Evolutionary conservation across 2,888 invertebrate species (phyloP), one percentile per base, ranked within the genome.

Genomic region (Heliconius sara): DNA sequence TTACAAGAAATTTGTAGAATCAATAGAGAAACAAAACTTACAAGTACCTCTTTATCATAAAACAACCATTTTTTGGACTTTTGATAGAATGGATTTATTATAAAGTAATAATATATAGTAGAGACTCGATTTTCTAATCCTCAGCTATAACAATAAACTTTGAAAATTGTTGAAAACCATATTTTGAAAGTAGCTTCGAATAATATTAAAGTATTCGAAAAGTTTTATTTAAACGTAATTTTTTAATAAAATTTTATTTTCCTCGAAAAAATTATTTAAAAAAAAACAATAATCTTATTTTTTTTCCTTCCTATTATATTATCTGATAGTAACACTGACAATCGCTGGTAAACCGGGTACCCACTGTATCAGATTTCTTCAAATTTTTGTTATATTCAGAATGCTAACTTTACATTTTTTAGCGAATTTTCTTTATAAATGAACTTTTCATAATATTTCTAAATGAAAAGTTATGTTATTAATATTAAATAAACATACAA

Each of bases 401-500:
- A 67, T 10, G 67, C 22, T n/a, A n/a, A 60, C 12, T 60, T 60
- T 60, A 60, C n/a, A 12, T n/a, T 9, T n/a, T n/a, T n/a, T 60
- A 10, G 60, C n/a, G 12, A 60, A n/a, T 60, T 22, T 60, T n/a
- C n/a, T 60, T 60, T 60, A 10, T 60, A 60, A 10, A 3, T 52
- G 6, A 52, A 22, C 22, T 52, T 7, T 22, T 52, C 22, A 52
- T 52, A 52, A 52, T 52, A 52, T 57, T 72, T 72, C 7, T 30
- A 52, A 25, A 70, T 47, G 7, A 43, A 16, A 25, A 39, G 19
- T 68, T 4, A 25, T 25, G 16, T 9, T 43, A 25, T 9, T 47
- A 27, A 25, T 43, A 25, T 47, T 9, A 67, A 67, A 67, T 57
- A 73, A 57, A 67, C 57, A 73, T 63, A 47, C 25, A 43, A 57